Percentiles rank a stretch among this genome's conserved stretches.
phyloP scores from a whole-genome alignment of 2,113 vertebrate species.

The Actenoides lindsayi region DNA sequence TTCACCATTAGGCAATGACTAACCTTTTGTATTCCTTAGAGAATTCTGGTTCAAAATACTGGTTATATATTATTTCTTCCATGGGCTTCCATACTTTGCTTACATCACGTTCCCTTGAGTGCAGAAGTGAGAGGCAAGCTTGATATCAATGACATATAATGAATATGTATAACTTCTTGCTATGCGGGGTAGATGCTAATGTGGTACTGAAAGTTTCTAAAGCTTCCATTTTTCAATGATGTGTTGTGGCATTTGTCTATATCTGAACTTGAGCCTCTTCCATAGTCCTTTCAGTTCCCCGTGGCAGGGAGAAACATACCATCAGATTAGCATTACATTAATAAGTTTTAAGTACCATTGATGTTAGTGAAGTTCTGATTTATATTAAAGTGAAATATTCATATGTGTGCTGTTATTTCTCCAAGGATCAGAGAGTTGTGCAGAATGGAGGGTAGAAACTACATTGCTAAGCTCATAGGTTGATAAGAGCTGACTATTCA shows the following conservation, averaged over 20 bases:
- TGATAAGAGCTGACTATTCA: not conserved
- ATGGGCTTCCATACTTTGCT: not conserved
- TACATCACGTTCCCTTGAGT: not conserved
- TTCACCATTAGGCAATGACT: not conserved
- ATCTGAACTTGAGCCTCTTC: not conserved
- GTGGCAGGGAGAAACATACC: not conserved
- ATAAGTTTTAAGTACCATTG: not conserved
- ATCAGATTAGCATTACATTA: not conserved
- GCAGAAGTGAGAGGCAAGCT: not conserved
- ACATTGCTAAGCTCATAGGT: not conserved
- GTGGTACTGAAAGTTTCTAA: not conserved
- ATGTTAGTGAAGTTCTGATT: not conserved
- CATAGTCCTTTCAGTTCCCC: not conserved
- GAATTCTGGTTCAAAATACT: not conserved
- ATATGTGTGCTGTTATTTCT: not conserved
- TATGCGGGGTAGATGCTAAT: not conserved
- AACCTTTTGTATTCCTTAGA: not conserved
- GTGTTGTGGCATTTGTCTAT: not conserved
- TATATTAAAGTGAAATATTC: not conserved
- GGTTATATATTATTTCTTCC: not conserved
- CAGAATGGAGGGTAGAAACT: not conserved
- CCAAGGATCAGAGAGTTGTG: not conserved
- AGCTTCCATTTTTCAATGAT: not conserved
- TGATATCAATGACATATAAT: not conserved
- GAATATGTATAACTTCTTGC: not conserved